Evolutionary conservation across 2,888 invertebrate genomes (phyloP), one percentile per base, ranked within the genome.

Genomic region (Cremastinae sp.): DNA sequence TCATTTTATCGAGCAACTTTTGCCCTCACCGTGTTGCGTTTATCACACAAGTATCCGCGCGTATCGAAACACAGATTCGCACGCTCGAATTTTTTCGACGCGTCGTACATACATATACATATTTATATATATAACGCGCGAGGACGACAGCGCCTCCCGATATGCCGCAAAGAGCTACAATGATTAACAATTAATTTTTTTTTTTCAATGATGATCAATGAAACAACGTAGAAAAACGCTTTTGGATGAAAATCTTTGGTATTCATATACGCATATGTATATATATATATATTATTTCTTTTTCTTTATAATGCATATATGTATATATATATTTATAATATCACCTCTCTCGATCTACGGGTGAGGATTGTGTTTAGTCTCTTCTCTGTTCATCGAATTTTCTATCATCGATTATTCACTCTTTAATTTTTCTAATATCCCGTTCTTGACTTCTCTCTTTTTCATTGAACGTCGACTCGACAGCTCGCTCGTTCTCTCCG

Each of bases 201-300:
- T 62, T 34, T 62, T 68, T 49, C 58, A 66, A 75, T 75, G 75
- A 75, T 75, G 71, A 68, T 75, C 56, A 75, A 72, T 68, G 75
- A 75, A 71, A 75, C 75, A 75, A 75, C 71, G 75, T 75, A 75
- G 75, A 75, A 75, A 75, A 75, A 75, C 69, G 16, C n/a, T 49
- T 45, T 72, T 56, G 66, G 66, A 75, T 75, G 75, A 75, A 69
- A 66, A 43, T 75, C 41, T 72, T 68, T 71, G 51, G 61, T 49
- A 45, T 45, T 22, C n/a, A 10, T 8, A 43, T n/a, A 43, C 9
- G 22, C 41, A 5, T n/a, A 9, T 20, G 20, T 38, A 59, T 66
- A 59, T 56, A 59, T 53, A 10, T 9, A 51, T 38, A 16, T n/a
- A 53, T 53, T 12, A 28, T 22, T 28, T 53, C 28, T 53, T 16